Base-by-base conservation (phyloP, 2,113 vertebrate species). In the Galeopterus variegatus region DNA sequence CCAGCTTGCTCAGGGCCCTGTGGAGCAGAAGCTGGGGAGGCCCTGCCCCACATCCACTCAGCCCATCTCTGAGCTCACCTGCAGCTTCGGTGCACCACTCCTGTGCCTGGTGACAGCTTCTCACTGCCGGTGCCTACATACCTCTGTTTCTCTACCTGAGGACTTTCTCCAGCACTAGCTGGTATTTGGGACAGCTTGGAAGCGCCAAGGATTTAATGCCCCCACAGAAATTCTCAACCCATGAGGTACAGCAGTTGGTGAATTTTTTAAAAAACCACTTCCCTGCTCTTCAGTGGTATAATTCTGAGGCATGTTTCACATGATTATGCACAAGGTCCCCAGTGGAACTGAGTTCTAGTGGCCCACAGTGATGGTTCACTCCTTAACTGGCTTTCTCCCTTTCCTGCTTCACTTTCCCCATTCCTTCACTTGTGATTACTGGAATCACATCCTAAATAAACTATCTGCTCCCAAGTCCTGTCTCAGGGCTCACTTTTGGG, bases 361-460 rank as follows among this genome's bases (percentile, higher is more conserved):
- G 28, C 52, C 60, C 52, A 79, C 19, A 83, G 45, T 13, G 48
- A 58, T 52, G 73, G 31, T 24, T 75, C 24, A 62, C 31, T 95
- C 54, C 79, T 85, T 64, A 41, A 88, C 1, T 41, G 70, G 41
- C 33, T 70, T 93, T 81, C 60, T 62, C 26, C 54, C 52, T 96
- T 90, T 72, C 75, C 62, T 65, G 45, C 31, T 52, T 97, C 65
- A 65, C 3, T 83, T 67, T 58, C n/a, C 24, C 62, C 41, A 88
- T 18, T 45, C 12, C 65, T 94, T 95, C 54, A 52, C 23, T 64
- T 93, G n/a, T 54, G 45, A 13, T 94, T 87, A 82, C 41, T 89
- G n/a, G 56, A 97, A 88, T 88, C 70, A 70, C 13, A 54, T 58
- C 26, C 54, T 60, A 94, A 70, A 91, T 72, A 80, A 95, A 89